Evolutionary conservation across 1,140 invertebrate species (phyloP).

Genomic region (Heliothis virescens): DNA sequence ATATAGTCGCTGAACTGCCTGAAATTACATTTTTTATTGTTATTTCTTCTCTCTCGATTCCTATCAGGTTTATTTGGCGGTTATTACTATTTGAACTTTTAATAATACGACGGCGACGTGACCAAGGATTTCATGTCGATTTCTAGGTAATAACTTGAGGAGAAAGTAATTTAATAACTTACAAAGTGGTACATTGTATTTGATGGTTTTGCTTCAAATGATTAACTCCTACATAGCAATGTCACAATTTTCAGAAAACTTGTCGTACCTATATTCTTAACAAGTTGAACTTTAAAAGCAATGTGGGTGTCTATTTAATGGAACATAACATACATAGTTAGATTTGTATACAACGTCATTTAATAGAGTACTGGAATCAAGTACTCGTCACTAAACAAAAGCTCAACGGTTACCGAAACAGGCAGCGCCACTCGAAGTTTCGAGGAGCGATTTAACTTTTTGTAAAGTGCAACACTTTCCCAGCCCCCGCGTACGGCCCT

Average conservation of each 20-base stretch:
- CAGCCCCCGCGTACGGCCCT: conserved; percentile 73
- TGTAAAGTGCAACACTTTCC: conserved; percentile 85
- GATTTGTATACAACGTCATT: conserved; percentile 49
- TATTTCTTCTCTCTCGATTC: conserved; percentile 69
- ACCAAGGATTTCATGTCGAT: conserved; percentile 55
- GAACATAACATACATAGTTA: conserved; percentile 5
- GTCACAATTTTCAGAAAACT: conserved; percentile 1
- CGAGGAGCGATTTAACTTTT: conserved; percentile 79
- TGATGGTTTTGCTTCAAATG: conserved; percentile 40
- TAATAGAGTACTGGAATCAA: conserved; percentile 57
- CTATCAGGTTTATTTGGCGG: conserved; percentile 75
- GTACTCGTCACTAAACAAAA: conserved; percentile 66
- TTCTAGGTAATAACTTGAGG: conserved; percentile 70
- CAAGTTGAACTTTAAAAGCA: conserved; percentile 6
- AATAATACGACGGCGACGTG: conserved; percentile 49
- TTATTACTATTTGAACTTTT: conserved; percentile 81
- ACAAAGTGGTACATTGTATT: conserved; percentile 72
- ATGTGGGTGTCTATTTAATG: conserved; percentile 16
- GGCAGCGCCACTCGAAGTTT: conserved; percentile 62
- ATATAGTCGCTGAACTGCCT: conserved; percentile 69
- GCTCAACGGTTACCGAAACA: conserved; percentile 65
- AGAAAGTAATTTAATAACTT: conserved; percentile 73
- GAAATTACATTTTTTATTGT: conserved; percentile 75
- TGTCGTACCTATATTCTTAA: background rate
- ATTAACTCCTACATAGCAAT: conserved; percentile 21